These are phyloP conservation scores for Drosophila serrata DNA, from an alignment of 1,140 invertebrate species.

Conservation along the genomic window DNA sequence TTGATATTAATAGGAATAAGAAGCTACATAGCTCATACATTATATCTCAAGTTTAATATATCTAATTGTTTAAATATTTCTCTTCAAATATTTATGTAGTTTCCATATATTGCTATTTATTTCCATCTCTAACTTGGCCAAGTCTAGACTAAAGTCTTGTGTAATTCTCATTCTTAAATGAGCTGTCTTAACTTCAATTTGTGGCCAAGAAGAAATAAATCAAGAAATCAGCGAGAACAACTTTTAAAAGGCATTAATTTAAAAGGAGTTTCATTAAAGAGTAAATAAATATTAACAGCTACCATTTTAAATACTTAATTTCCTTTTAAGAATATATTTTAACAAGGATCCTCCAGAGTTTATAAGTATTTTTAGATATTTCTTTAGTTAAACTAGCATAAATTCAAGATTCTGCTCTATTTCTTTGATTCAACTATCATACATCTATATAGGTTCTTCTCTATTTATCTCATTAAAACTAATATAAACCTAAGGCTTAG, in stretches of 20 bases:
- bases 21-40: neutral
- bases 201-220: constrained; percentile 4
- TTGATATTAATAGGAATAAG: too few species aligned
- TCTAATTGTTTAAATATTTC: neutral
- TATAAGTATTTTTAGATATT: neutral
- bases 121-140: neutral
- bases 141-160: neutral
- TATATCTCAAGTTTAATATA: neutral
- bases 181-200: neutral
- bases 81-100: neutral
- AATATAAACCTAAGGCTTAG: too few species aligned
- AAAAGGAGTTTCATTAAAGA: neutral
- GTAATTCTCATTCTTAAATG: neutral
- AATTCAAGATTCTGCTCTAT: too few species aligned
- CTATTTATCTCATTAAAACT: too few species aligned
- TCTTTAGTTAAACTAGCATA: too few species aligned
- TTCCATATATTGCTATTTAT: neutral
- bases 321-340: neutral
- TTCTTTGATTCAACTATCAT: too few species aligned
- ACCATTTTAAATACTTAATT: too few species aligned
- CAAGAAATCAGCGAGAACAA: neutral
- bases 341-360: too few species aligned
- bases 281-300: too few species aligned
- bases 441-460: too few species aligned
- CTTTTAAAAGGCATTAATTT: neutral